Evolutionary conservation across 1,140 invertebrate genomes (phyloP).

Genomic region (Mizuhopecten yessoensis): DNA sequence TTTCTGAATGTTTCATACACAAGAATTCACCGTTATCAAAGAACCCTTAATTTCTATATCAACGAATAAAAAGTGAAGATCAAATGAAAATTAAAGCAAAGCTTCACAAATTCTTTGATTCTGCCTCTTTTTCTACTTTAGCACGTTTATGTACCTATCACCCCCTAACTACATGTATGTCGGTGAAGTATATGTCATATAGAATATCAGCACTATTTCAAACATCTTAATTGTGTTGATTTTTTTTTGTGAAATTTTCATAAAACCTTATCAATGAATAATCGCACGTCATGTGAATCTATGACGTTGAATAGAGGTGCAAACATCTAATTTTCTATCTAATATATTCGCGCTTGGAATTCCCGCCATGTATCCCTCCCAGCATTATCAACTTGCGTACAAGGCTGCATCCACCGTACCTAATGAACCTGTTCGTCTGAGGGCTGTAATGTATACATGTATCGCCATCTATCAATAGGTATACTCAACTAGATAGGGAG

Average conservation of each 20-base stretch:
- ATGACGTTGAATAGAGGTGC: background rate
- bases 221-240: slow-evolving; percentile 13
- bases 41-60: no score
- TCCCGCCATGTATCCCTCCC: background rate
- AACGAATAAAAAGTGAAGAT: no score
- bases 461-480: background rate
- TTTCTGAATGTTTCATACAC: no score
- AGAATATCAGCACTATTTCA: background rate
- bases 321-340: background rate
- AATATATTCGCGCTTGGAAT: background rate
- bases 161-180: background rate
- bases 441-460: background rate
- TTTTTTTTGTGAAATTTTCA: background rate
- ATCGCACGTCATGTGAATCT: slow-evolving; percentile 8
- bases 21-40: no score
- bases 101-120: background rate
- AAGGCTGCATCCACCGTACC: background rate
- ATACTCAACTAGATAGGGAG: background rate
- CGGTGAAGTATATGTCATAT: background rate
- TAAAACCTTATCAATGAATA: background rate
- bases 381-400: background rate
- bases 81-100: background rate
- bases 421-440: background rate
- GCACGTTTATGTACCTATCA: background rate
- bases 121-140: background rate